Evolutionary conservation across 2,888 invertebrate genomes (phyloP).

Genomic region (Andrena dorsata): DNA sequence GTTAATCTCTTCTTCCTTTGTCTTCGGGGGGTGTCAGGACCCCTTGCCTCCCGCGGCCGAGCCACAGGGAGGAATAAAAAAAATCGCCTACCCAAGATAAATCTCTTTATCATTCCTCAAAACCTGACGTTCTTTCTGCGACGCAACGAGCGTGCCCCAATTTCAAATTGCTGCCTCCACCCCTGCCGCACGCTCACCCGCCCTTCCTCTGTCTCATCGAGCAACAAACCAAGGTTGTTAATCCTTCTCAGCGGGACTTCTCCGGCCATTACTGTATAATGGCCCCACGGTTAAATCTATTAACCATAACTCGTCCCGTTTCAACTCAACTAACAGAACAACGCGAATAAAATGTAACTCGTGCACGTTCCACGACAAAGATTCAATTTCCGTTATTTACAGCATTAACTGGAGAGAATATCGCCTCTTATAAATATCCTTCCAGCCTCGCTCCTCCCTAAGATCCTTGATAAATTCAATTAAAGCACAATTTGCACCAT

Average conservation of each 20-base stretch:
- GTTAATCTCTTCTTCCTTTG: no score
- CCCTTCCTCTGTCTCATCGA: conserved; percentile 4
- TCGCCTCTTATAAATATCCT: no score
- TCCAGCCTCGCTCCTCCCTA: no score
- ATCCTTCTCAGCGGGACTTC: conserved; percentile 59
- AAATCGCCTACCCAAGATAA: no score
- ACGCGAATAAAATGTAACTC: no score
- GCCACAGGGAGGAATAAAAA: no score
- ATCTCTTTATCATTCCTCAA: no score
- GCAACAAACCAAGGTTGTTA: conserved; percentile 28
- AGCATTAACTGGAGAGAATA: no score
- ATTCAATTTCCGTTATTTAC: no score
- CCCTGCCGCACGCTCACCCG: neutral
- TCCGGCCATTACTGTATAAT: conserved; percentile 65
- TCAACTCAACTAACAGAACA: no score
- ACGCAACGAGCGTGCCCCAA: neutral
- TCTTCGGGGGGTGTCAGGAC: no score
- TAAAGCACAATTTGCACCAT: conserved; percentile 39
- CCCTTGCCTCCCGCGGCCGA: no score
- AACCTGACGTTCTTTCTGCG: neutral
- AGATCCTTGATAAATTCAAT: conserved; percentile 25
- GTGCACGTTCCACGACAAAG: neutral
- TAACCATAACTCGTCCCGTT: conserved; percentile 47
- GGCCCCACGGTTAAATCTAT: conserved; percentile 65
- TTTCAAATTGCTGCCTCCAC: conserved; percentile 12